Percentiles rank a stretch among this genome's conserved stretches.
phyloP scores from a whole-genome alignment of 2,113 vertebrate genomes.

The Eurypyga helias region DNA sequence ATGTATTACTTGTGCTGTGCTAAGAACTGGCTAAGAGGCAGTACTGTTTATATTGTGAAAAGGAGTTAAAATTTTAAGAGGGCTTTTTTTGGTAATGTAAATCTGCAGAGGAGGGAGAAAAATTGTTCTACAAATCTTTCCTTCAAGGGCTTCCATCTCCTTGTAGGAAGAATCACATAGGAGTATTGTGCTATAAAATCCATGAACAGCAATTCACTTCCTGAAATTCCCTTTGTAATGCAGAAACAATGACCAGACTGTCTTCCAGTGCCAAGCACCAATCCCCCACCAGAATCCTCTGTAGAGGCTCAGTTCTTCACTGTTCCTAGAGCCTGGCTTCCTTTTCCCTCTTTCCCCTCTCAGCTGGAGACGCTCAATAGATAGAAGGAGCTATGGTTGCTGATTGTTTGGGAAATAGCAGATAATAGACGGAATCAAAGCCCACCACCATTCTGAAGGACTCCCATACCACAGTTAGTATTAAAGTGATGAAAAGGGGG shows the following conservation, averaged over 20 bases:
- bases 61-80: neutral
- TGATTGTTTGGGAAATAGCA: neutral
- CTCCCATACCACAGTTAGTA: neutral
- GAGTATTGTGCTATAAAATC: neutral
- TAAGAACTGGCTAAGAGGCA: neutral
- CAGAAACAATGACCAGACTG: neutral
- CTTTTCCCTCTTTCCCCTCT: neutral
- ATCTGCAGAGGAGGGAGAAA: neutral
- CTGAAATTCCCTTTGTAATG: neutral
- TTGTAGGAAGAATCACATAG: neutral
- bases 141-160: neutral
- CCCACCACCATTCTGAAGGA: neutral
- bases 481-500: neutral
- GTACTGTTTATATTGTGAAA: neutral
- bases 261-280: neutral
- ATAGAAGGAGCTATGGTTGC: neutral
- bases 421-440: neutral
- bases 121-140: neutral
- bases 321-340: neutral
- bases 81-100: neutral
- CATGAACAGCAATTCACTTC: neutral
- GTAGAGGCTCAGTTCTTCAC: neutral
- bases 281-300: neutral
- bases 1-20: neutral
- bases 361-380: neutral